Evolutionary conservation across 2,113 vertebrate genomes (phyloP), one percentile per base, ranked within the genome.

Genomic region (Aythya baeri): DNA sequence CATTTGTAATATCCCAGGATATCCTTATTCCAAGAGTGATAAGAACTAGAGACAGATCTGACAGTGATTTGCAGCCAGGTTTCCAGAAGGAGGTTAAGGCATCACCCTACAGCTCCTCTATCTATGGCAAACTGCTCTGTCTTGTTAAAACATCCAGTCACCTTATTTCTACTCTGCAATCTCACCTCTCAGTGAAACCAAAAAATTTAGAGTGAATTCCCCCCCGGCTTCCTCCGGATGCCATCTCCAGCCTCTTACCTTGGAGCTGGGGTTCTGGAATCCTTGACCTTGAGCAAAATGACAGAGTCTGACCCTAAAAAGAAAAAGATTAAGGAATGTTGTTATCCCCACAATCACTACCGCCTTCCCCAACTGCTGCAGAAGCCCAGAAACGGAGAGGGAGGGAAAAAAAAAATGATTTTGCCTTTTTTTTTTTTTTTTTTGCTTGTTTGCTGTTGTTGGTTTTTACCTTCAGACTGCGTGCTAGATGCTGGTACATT

Each of bases 261-360:
- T 16, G 98, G 97, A 79, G 98, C 94, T 25, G 97, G 96, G 32
- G 97, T 98, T 97, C 98, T 98, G 91, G 98, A 96, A 92, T 98
- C 98, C 97, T 99, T 97, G 43, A 99, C 98, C 95, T 98, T 98
- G 81, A 99, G 97, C 97, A 99, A 98, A 97, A 99, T 99, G 88
- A 99, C 98, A 17, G 99, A 99, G 92, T 99, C 99, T 7, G 98
- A 98, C 84, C 98, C 99, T 96, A 98, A 92, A 95, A 89, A 98
- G 97, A 86, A n/a, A 88, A 97, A 96, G 85, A 88, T 18, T 38
- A 17, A 1, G 23, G n/a, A 67, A 32, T 2, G 5, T 4, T 3
- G 11, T 25, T 7, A 34, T 2, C 2, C 43, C 29, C 20, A 20
- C 6, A 0, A 7, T 29, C 7, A 21, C 11, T 1, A 17, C 7